phyloP scores from a whole-genome alignment of 2,113 vertebrate genomes.

The Cynoglossus semilaevis region DNA sequence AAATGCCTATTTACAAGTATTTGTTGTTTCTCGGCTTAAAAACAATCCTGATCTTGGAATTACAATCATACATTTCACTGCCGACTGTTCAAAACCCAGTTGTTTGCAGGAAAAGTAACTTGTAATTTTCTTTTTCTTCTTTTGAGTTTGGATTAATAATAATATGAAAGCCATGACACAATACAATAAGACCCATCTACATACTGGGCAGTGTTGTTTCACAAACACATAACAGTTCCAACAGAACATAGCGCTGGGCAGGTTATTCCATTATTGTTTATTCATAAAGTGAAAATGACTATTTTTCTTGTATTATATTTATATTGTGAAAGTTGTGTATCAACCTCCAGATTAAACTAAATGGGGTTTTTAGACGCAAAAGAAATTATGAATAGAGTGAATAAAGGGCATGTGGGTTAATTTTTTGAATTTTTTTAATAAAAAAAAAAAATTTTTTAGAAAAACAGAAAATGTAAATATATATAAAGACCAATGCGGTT shows the following conservation, averaged over 20 bases:
- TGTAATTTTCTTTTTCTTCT: slow-evolving; percentile 18
- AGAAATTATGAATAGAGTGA: neutral
- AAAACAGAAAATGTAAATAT: too few species aligned
- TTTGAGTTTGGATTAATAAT: slow-evolving; percentile 10
- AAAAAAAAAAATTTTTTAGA: too few species aligned
- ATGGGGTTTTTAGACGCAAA: too few species aligned
- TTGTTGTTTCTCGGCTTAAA: slow-evolving; percentile 45
- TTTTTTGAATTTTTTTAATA: neutral
- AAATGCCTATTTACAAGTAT: slow-evolving; percentile 78
- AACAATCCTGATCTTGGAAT: slow-evolving; percentile 39
- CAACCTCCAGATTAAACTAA: neutral
- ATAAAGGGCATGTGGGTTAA: neutral
- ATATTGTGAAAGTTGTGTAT: too few species aligned
- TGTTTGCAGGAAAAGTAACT: slow-evolving; percentile 1
- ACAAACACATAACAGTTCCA: slow-evolving; percentile 11
- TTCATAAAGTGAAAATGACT: too few species aligned
- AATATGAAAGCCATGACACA: slow-evolving; percentile 17
- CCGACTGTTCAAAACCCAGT: slow-evolving; percentile 34
- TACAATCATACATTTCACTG: slow-evolving; percentile 24
- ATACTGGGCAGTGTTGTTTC: slow-evolving; percentile 29
- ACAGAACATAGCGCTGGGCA: slow-evolving; percentile 13
- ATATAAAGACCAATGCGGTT: slow-evolving; percentile 1
- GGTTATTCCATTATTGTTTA: slow-evolving; percentile 22
- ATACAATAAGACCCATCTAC: slow-evolving; percentile 11
- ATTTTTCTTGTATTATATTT: neutral